Conservation (phyloP, 2,888 invertebrate species). For the Epistrophe grossulariae region DNA sequence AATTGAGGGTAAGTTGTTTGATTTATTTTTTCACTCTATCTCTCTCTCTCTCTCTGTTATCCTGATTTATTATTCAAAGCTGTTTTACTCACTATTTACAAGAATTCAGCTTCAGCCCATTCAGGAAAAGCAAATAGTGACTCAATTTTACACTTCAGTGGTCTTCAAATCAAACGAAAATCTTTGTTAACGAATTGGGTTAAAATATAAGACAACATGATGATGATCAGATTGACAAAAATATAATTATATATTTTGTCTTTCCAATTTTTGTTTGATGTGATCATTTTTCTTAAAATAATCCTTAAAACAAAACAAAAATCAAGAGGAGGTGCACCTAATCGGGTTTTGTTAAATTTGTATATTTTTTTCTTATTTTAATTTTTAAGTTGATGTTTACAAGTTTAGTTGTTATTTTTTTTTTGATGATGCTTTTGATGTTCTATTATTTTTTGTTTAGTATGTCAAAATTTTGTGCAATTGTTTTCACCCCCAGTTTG, state of each 20-base stretch:
- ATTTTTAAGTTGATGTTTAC: background rate
- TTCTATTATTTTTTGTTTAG: no score
- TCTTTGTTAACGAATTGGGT: conserved; percentile 82
- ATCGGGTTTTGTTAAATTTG: background rate
- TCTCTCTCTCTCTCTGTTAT: conserved; percentile 45
- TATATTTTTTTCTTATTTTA: background rate
- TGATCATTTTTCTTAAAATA: conserved; percentile 67
- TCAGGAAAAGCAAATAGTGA: conserved; percentile 78
- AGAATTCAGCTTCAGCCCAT: conserved; percentile 73
- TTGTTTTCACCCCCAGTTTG: no score
- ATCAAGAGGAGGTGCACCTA: background rate
- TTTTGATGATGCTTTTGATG: background rate
- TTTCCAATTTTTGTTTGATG: conserved; percentile 72
- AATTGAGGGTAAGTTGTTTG: conserved; percentile 84
- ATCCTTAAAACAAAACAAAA: conserved; percentile 35
- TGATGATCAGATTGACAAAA: conserved; percentile 7
- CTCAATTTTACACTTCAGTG: conserved; percentile 81
- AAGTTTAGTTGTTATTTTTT: background rate
- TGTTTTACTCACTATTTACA: conserved; percentile 59
- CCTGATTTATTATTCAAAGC: conserved; percentile 76
- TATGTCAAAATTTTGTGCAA: no score
- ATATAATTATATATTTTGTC: conserved; percentile 51
- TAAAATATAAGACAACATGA: conserved; percentile 55
- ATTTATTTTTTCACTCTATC: conserved; percentile 26
- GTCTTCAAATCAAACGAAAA: conserved; percentile 82